These are phyloP conservation scores for Cuniculus paca DNA, from an alignment of 2,797 vertebrate genomes.

Conservation along the genomic window DNA sequence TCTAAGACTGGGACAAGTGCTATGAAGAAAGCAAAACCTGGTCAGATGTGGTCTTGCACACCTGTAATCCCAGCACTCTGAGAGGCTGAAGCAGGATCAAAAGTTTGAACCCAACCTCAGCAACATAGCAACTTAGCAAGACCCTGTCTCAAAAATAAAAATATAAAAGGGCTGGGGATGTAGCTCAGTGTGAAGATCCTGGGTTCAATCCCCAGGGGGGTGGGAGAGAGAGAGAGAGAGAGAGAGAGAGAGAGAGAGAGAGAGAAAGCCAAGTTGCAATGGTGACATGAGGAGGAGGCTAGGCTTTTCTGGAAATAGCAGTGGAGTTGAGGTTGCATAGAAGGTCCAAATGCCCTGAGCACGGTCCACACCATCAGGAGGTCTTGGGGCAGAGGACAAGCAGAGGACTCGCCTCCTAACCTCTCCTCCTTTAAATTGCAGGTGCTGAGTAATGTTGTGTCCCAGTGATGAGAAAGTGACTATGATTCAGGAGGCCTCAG, in stretches of 20 bases:
- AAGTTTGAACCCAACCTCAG: not conserved
- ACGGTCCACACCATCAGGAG: not conserved
- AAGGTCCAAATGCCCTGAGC: not conserved
- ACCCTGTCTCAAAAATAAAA: not conserved
- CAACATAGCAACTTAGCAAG: not conserved
- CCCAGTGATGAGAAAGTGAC: too few relatives aligned
- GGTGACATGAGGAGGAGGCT: not conserved
- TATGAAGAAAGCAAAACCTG: not conserved
- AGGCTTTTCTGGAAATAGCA: not conserved
- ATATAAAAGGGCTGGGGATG: not conserved
- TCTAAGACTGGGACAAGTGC: not conserved
- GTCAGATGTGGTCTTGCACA: not conserved
- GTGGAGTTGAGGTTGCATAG: rapidly evolving
- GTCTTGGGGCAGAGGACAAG: not conserved
- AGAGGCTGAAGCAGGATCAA: not conserved
- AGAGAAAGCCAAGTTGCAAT: too few relatives aligned
- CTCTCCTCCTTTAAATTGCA: too few relatives aligned
- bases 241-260: not conserved
- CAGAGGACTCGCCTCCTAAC: too few relatives aligned
- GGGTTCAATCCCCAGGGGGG: not conserved
- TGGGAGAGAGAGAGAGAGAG: not conserved
- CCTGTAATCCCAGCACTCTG: not conserved
- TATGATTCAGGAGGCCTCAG: not conserved
- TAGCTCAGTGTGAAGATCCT: not conserved
- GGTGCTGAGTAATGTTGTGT: too few relatives aligned